Conservation (phyloP, 2,113 vertebrate genomes). For the Epinephelus moara region DNA sequence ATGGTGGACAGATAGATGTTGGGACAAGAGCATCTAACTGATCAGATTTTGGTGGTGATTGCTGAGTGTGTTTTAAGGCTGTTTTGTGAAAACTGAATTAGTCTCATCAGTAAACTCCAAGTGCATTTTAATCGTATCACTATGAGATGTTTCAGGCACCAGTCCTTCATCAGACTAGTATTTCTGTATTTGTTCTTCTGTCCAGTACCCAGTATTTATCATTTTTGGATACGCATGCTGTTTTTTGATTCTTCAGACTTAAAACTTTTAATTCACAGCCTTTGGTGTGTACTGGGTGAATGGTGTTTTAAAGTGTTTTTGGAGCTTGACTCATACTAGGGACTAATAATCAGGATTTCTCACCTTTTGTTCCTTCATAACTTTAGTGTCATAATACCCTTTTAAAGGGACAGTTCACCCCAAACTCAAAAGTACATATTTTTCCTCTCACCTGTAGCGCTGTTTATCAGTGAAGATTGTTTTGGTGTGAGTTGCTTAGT, state of each 20-base stretch:
- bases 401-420: neutral
- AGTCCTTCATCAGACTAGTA: too few species aligned
- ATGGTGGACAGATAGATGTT: too few species aligned
- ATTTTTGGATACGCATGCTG: too few species aligned
- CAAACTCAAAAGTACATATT: too few species aligned
- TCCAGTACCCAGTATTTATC: too few species aligned
- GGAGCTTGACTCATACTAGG: neutral
- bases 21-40: neutral
- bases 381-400: neutral
- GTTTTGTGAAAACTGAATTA: neutral
- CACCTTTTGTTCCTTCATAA: neutral
- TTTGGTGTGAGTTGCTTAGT: too few species aligned
- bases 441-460: too few species aligned
- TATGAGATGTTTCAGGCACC: too few species aligned
- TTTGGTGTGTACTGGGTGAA: neutral
- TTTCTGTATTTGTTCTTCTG: too few species aligned
- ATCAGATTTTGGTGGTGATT: neutral
- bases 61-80: neutral
- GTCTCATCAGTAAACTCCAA: neutral
- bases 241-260: too few species aligned
- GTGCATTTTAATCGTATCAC: neutral
- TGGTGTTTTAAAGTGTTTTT: neutral
- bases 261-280: too few species aligned
- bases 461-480: too few species aligned
- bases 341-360: neutral